Base-by-base conservation (phyloP, 2,797 vertebrate genomes). In the Champsocephalus gunnari region DNA sequence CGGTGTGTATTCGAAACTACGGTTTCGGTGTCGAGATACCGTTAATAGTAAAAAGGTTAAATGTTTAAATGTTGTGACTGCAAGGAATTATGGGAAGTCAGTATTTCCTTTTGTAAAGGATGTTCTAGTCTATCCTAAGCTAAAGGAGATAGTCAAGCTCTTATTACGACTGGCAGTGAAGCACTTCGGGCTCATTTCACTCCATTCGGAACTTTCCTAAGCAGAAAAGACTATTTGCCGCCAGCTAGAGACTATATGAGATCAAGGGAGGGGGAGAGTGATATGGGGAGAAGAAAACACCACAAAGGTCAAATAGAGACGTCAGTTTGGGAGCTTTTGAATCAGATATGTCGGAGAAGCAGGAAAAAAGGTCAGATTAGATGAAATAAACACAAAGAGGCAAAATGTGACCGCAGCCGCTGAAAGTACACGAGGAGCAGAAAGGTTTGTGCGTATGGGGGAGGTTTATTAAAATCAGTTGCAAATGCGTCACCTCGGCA, bases 401-500 rank as follows among this genome's bases (percentile, higher is more conserved):
- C 60, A 24, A 14, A 84, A 66, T 45, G 16, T 78, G 83, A 84
- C 80, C 56, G 1, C 57, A 77, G 75, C 63, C 57, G 79, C 38
- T 73, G 80, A 73, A 75, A 71, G 28, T 9, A 6, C 34, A 38
- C 8, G 81, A 87, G 79, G 73, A 24, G 67, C 60, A 53, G 2
- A 48, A 70, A 74, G 57, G 47, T 14, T 4, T 38, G 34, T 28
- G 24, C 34, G 8, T 51, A 21, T 24, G 12, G 9, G 34, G 56
- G 58, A 57, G 66, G 49, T 60, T 41, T 43, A 65, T 9, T 53
- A 77, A 66, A 72, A 84, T 79, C 66, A 70, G 84, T 74, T 73
- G 7, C 67, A 84, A 82, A 72, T 88, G 81, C 79, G 82, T 91
- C 91, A 90, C 68, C 74, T 59, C 3, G 77, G 59, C 78, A 86